Base-by-base conservation (phyloP, 2,113 vertebrate genomes). In the Phyllopteryx taeniolatus region DNA sequence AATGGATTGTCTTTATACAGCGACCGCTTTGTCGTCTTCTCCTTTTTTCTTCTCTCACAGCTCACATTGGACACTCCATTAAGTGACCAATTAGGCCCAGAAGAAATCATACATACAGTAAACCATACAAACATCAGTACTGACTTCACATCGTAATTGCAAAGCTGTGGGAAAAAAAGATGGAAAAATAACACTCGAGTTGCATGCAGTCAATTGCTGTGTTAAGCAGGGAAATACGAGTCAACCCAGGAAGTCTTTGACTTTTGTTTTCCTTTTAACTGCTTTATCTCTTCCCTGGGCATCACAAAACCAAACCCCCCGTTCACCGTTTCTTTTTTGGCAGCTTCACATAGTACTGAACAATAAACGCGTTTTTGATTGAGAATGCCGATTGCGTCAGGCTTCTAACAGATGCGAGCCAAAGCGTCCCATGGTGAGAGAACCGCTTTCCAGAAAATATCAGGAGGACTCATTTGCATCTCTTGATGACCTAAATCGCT, bases 361-460 rank as follows among this genome's bases (percentile, higher is more conserved):
- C 59, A 61, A 35, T 35, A 35, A 61, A 61, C 14, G 15, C 59
- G 17, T 61, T 35, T 61, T 61, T 35, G 31, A 35, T 61, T 35
- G 59, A 33, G 31, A 61, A 61, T 35, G 59, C 59, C 8, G 31
- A 61, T 61, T 61, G 59, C 31, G 31, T 61, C 59, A 61, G 59
- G 31, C 59, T 61, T 61, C 31, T 61, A 61, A 61, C 31, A 27
- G 31, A 61, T 61, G 31, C 59, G 14, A 61, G 59, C 59, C 31
- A 61, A 61, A 35, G 59, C 31, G 59, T 61, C 65, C 59, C 65
- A 61, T n/a, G 13, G 74, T n/a, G 12, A 67, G 19, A 65, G 39
- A 76, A 79, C 75, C 79, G 73, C 73, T 84, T 82, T 85, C 70
- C 77, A 80, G 69, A 75, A 86, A 78, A 44, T 73, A 77, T 79